A percentile compares a stretch with the other conserved stretches of the same genome.
Evolutionary conservation across 1,140 invertebrate genomes (phyloP).

Genomic region (Hirudo medicinalis): DNA sequence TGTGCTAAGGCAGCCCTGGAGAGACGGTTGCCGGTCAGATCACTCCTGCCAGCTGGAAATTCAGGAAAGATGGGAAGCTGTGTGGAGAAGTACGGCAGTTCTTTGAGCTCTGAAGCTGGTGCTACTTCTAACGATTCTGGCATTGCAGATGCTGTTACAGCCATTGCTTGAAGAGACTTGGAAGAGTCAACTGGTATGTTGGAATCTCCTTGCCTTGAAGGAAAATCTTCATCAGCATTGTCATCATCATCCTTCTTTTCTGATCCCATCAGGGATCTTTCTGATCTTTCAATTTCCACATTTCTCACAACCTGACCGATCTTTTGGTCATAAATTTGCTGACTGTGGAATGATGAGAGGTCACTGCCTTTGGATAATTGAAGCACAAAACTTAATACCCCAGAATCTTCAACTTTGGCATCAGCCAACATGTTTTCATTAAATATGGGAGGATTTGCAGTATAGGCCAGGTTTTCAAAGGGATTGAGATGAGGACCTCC

Average conservation of each 20-base stretch:
- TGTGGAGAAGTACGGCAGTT: not conserved
- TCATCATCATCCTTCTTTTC: not conserved
- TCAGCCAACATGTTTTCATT: not conserved
- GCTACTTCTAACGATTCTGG: not conserved
- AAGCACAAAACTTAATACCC: not conserved
- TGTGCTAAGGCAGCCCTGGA: conserved; percentile 39
- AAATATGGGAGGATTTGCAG: not conserved
- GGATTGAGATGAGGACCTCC: conserved; percentile 5
- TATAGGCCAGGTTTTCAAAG: not conserved
- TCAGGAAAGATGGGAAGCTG: not conserved
- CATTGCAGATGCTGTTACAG: not conserved
- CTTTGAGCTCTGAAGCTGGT: not conserved
- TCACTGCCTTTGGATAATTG: not conserved
- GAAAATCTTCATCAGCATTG: too few species aligned
- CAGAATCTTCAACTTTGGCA: not conserved
- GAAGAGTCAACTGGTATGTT: not conserved
- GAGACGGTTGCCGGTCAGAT: conserved; percentile 30
- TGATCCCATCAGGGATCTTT: not conserved
- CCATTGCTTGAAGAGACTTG: not conserved
- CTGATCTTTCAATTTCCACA: not conserved
- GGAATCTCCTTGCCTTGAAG: not conserved
- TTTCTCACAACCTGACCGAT: not conserved
- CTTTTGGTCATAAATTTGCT: not conserved
- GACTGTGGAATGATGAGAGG: not conserved
- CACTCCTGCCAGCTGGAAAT: not conserved